phyloP scores from a whole-genome alignment of 2,888 invertebrate species.

The Stratiomys singularior region DNA sequence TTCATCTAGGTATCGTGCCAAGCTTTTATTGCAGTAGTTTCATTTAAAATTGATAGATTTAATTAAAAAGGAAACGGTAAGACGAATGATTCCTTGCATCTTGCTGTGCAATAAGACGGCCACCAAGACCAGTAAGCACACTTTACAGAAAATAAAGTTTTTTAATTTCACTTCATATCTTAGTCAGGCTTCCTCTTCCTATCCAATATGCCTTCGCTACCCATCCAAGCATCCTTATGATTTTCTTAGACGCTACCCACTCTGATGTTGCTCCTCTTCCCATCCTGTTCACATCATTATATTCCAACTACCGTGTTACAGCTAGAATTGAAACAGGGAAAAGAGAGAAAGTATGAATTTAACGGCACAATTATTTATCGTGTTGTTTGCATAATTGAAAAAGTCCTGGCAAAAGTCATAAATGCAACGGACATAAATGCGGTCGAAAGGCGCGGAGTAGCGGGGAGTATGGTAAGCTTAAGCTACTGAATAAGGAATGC shows the following conservation, averaged over 20 bases:
- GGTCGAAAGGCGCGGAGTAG: neutral
- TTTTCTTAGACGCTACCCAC: neutral
- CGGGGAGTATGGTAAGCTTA: neutral
- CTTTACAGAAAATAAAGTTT: slow-evolving; percentile 32
- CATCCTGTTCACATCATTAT: too few relatives aligned
- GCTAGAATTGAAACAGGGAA: neutral
- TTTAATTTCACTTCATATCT: slow-evolving; percentile 31
- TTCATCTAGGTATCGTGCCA: neutral
- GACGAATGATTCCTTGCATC: neutral
- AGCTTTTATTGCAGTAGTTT: neutral
- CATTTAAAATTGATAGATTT: slow-evolving; percentile 18
- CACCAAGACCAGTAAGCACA: neutral
- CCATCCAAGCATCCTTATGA: neutral
- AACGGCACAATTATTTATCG: slow-evolving; percentile 36
- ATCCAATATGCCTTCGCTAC: neutral
- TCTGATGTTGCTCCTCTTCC: slow-evolving; percentile 13
- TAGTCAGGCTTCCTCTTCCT: neutral
- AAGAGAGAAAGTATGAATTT: slow-evolving; percentile 9
- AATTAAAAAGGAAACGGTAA: slow-evolving; percentile 7
- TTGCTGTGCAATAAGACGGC: too few relatives aligned
- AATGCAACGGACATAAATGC: slow-evolving; percentile 8
- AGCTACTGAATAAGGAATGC: neutral
- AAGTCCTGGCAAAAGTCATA: slow-evolving; percentile 26
- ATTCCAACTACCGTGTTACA: neutral
- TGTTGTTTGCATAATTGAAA: slow-evolving; percentile 45